Percentiles rank a stretch among this genome's conserved stretches.
These are phyloP conservation scores for Rotaria macrura DNA, from an alignment of 2,888 invertebrate genomes.

Conservation along the genomic window DNA sequence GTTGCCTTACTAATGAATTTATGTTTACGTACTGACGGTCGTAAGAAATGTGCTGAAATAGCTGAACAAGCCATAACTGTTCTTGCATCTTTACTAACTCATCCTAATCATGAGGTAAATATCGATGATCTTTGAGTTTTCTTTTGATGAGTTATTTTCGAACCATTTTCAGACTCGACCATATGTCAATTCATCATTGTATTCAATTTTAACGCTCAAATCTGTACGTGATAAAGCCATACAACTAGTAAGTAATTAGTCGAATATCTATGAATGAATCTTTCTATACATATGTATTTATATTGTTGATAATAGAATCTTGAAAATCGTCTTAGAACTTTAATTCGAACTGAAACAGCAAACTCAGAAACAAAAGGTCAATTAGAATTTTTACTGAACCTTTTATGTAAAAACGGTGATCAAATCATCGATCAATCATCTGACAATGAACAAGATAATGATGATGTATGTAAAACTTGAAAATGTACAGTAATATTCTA, in stretches of 20 bases:
- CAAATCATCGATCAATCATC: conserved; percentile 35
- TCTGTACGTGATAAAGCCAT: conserved; percentile 52
- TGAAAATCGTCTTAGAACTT: background rate
- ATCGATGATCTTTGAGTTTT: too few species aligned
- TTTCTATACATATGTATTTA: background rate
- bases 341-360: background rate
- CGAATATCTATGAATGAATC: background rate
- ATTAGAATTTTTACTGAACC: conserved; percentile 7
- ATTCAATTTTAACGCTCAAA: conserved; percentile 54
- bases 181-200: conserved; percentile 55
- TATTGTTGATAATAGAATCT: background rate
- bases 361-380: conserved; percentile 16
- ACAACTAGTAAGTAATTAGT: conserved; percentile 45
- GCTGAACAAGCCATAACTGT: conserved; percentile 48
- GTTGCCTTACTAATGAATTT: conserved; percentile 62
- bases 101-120: conserved; percentile 46
- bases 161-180: conserved; percentile 50
- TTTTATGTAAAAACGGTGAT: background rate
- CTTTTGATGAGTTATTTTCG: background rate
- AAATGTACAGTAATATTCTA: too few species aligned
- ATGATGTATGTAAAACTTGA: conserved; percentile 40
- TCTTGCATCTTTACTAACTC: conserved; percentile 50
- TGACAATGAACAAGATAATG: conserved; percentile 49
- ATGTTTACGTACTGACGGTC: conserved; percentile 56
- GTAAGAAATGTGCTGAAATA: conserved; percentile 41